Percentiles rank a stretch among this genome's conserved stretches.
Conservation (phyloP, 2,797 vertebrate genomes). For the Apogon talboti region DNA sequence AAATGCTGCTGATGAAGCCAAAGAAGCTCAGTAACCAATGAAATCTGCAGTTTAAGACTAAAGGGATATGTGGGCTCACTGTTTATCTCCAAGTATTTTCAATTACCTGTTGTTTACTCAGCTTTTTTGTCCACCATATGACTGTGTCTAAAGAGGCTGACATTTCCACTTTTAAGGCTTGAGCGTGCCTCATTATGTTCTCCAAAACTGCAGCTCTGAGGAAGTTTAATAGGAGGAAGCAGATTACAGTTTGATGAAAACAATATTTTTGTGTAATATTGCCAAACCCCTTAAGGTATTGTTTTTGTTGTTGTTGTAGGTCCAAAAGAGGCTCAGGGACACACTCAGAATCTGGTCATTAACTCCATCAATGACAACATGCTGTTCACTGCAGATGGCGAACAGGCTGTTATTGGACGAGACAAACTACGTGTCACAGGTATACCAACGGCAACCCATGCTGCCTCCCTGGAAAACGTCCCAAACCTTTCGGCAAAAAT, state of each 20-base stretch:
- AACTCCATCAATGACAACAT: constrained; percentile 85
- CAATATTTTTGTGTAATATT: constrained; percentile 7
- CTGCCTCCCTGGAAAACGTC: constrained; percentile 25
- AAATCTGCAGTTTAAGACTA: too few relatives aligned
- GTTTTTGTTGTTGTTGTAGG: constrained; percentile 77
- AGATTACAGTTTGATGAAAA: constrained; percentile 6
- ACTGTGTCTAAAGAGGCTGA: not conserved
- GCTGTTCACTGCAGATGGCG: constrained; percentile 90
- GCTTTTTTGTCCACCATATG: not conserved
- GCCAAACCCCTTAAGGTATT: constrained; percentile 39
- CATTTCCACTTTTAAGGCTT: not conserved
- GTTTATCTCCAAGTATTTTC: not conserved
- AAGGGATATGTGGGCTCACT: too few relatives aligned
- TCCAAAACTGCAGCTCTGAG: not conserved
- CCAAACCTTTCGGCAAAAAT: constrained; percentile 4
- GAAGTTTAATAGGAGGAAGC: not conserved
- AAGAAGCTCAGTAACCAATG: too few relatives aligned
- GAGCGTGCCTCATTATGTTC: constrained; percentile 4
- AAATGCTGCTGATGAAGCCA: too few relatives aligned
- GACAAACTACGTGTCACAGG: constrained; percentile 95
- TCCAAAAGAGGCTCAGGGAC: constrained; percentile 87
- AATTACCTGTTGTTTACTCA: constrained; percentile 1
- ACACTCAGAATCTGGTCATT: constrained; percentile 87
- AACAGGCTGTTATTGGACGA: constrained; percentile 87
- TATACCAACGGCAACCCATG: constrained; percentile 61